Evolutionary conservation across 1,140 invertebrate genomes (phyloP), one percentile per base, ranked within the genome.

Genomic region (Procambarus virginalis): DNA sequence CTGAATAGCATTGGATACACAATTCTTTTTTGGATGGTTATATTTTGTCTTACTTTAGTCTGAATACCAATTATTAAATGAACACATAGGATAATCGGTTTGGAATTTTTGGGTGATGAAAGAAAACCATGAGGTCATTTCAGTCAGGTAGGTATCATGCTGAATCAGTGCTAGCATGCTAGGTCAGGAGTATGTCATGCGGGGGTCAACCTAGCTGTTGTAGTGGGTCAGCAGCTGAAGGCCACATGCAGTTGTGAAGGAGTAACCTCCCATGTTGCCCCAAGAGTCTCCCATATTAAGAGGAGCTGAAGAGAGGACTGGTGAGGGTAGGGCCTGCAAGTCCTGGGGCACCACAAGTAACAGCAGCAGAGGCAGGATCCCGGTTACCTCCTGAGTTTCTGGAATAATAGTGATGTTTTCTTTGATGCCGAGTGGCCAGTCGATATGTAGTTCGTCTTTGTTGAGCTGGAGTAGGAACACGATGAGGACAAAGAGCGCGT

Each of bases 381-480:
- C 20, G 51, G 77, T 93, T 92, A 98, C 97, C 96, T 98, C 97
- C 94, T 96, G 95, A 93, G 97, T 97, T 93, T 98, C 97, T 95
- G 97, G 97, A 94, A 97, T 95, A 95, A 97, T 97, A 91, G 97
- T 98, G 94, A 98, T 97, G 95, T 98, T 98, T 93, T 97, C 98
- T 95, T 97, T 98, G 94, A 97, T 97, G 94, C 97, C 98, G 93
- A 98, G 96, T 93, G 97, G 98, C 98, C 97, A 99, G 94, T 98
- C 95, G 94, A 99, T 96, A 95, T 98, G 97, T 93, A 98, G 95
- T 95, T 97, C 97, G 95, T 99, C 97, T 96, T 99, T 99, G 95
- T 99, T 98, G 94, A 99, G 96, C 96, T 99, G 98, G 93, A 99
- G 97, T 94, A 99, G 97, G 95, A 99, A 98, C 93, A 99, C 98